A percentile compares a stretch with the other conserved stretches of the same genome.
phyloP scores from a whole-genome alignment of 2,113 vertebrate species.

The Rhinichthys klamathensis region DNA sequence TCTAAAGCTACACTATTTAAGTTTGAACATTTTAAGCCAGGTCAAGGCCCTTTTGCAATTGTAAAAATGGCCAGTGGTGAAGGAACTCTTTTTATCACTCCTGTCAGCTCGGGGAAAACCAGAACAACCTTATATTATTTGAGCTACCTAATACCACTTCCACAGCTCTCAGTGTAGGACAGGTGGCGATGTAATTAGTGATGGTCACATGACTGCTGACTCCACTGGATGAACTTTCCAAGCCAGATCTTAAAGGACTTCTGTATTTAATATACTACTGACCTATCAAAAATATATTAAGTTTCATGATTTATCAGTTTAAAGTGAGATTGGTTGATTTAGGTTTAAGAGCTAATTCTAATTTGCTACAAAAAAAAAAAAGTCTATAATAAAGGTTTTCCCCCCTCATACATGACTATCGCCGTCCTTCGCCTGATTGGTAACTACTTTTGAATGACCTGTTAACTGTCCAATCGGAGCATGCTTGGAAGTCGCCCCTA shows the following conservation, averaged over 20 bases:
- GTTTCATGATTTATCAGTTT: neutral
- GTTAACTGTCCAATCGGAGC: neutral
- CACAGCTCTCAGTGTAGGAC: neutral
- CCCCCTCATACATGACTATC: neutral
- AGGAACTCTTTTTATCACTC: neutral
- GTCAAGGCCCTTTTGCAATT: neutral
- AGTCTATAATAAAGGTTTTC: neutral
- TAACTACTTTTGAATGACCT: neutral
- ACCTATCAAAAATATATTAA: neutral
- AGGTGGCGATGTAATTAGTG: conserved; percentile 43
- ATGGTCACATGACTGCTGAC: conserved; percentile 44
- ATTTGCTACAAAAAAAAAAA: neutral
- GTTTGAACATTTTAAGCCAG: neutral
- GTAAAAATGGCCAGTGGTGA: neutral
- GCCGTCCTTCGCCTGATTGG: neutral
- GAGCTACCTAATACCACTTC: no score
- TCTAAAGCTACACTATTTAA: neutral
- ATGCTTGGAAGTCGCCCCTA: neutral
- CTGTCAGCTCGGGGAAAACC: neutral
- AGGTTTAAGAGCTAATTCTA: neutral
- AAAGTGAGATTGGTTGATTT: neutral
- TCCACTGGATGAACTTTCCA: neutral
- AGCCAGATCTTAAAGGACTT: neutral
- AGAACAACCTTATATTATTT: neutral
- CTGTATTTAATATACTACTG: neutral